Evolutionary conservation across 92 coral and sea anemone genomes (phyloP).

Genomic region (Anthopleura xanthogrammica): DNA sequence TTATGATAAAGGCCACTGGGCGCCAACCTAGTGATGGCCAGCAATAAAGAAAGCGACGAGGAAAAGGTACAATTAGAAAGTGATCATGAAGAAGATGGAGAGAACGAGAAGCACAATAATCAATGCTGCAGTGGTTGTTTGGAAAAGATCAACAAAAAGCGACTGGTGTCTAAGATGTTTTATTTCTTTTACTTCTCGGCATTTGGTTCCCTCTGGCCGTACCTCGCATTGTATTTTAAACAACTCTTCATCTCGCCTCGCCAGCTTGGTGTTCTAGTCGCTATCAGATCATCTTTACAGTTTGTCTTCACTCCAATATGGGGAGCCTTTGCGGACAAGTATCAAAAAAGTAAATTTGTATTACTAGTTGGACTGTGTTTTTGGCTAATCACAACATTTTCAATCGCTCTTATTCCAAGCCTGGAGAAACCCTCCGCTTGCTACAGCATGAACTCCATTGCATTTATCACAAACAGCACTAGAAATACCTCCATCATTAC

Average conservation of each 20-base stretch:
- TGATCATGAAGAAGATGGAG: conserved; percentile 9
- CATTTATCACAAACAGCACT: conserved; percentile 46
- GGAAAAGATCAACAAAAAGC: conserved; percentile 73
- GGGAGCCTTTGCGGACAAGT: conserved; percentile 93
- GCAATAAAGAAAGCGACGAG: conserved; percentile 23
- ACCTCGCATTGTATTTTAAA: conserved; percentile 89
- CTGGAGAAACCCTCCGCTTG: conserved; percentile 83
- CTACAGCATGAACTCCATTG: conserved; percentile 67
- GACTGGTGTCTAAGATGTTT: conserved; percentile 94
- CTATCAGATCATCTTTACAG: conserved; percentile 84
- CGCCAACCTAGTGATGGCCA: conserved; percentile 32
- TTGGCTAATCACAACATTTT: conserved; percentile 77
- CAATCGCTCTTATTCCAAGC: conserved; percentile 81
- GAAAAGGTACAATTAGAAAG: conserved; percentile 30
- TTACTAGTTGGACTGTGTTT: conserved; percentile 78
- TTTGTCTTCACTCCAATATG: conserved; percentile 94
- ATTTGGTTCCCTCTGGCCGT: conserved; percentile 97
- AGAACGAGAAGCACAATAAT: conserved; percentile 10
- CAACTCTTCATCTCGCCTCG: conserved; percentile 93
- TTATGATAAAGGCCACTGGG: neutral
- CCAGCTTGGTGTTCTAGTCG: conserved; percentile 95
- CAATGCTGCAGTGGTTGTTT: conserved; percentile 69
- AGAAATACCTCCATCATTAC: conserved; percentile 31
- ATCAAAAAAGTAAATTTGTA: conserved; percentile 83
- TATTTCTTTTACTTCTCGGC: conserved; percentile 96